Evolutionary conservation across 2,888 invertebrate species (phyloP), one percentile per base, ranked within the genome.

Genomic region (Syritta pipiens): DNA sequence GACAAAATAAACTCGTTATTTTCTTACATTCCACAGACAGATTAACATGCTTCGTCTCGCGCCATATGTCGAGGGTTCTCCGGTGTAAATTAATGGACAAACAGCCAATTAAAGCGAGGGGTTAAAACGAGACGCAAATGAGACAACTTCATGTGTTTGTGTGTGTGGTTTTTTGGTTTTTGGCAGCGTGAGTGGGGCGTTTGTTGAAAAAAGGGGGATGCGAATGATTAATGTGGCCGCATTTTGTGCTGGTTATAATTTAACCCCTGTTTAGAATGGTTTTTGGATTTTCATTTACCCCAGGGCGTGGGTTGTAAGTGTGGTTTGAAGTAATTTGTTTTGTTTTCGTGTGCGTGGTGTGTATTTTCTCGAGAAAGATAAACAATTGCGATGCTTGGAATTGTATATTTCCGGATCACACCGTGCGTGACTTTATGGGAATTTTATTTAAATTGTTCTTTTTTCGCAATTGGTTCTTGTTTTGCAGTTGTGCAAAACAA

Each of bases 361-460:
- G 4, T 35, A 12, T 44, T 42, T 49, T 32, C 14, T 51, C 1
- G n/a, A n/a, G 14, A 6, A 32, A 37, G 14, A 17, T 37, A 9
- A 7, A 17, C 37, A 48, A 42, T 24, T 51, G 10, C n/a, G 35
- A 14, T 51, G 35, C 26, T 26, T 3, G 32, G n/a, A n/a, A 60
- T 26, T 26, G 26, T 14, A 37, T 37, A 48, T 57, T 37, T 67
- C 57, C 57, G 49, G 48, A 24, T 6, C 7, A 14, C 5, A 7
- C 3, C 17, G 35, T 59, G 59, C 60, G 44, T 59, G 51, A 60
- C 44, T 19, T 32, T 7, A 69, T 53, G 20, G n/a, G 24, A 26
- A 6, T 51, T 51, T 69, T 51, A 60, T 60, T 44, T 14, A 46
- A 69, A 51, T 60, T 55, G 32, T 1, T 12, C 20, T 20, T 32